Evolutionary conservation across 2,797 vertebrate species (phyloP).

Genomic region (Denticeps clupeoides): DNA sequence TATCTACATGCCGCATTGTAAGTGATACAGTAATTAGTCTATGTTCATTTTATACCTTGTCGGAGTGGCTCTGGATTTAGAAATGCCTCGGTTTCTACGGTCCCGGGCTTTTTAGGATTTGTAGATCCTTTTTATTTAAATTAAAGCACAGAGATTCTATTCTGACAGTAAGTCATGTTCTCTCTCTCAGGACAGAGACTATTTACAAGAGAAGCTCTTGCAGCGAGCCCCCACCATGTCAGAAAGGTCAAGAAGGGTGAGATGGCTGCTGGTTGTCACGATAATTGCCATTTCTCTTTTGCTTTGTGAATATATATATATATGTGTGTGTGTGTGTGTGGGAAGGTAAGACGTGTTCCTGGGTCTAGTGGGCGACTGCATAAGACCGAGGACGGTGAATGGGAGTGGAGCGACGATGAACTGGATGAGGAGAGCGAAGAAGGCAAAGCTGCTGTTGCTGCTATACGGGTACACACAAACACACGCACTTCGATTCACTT

Average conservation of each 20-base stretch:
- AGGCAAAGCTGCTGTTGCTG: slow-evolving; percentile 87
- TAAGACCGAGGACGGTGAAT: slow-evolving; percentile 89
- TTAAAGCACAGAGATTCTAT: neutral
- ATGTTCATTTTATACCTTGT: no score
- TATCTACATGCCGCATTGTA: no score
- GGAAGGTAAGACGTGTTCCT: slow-evolving; percentile 84
- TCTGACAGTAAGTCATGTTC: neutral
- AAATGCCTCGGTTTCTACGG: no score
- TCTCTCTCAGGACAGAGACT: slow-evolving; percentile 79
- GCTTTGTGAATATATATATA: neutral
- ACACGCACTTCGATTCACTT: no score
- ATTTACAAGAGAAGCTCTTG: slow-evolving; percentile 85
- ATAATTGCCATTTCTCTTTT: no score
- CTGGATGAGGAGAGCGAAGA: slow-evolving; percentile 97
- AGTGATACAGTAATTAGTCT: no score
- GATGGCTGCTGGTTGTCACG: no score
- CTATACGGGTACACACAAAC: slow-evolving; percentile 69
- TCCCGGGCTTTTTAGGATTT: no score
- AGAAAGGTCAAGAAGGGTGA: slow-evolving; percentile 89
- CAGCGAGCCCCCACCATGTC: slow-evolving; percentile 89
- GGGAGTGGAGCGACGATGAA: slow-evolving; percentile 97
- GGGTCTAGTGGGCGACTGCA: slow-evolving; percentile 93
- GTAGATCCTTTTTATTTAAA: no score
- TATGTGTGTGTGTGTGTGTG: neutral
- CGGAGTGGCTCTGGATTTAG: no score